Evolutionary conservation across 1,140 invertebrate genomes (phyloP).

Genomic region (Brachionus plicatilis): DNA sequence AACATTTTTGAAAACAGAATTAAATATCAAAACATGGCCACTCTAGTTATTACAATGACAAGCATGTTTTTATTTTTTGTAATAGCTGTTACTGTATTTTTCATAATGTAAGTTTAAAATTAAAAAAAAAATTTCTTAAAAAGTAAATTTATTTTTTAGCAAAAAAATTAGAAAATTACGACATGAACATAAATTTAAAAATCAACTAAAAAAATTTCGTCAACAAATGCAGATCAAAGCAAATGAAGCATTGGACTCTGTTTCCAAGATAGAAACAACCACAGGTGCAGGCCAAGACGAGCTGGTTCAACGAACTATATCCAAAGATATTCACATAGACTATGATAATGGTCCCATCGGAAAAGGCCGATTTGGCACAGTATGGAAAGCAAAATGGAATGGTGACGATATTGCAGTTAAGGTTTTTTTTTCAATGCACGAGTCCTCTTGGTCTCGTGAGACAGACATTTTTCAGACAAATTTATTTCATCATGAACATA

Average conservation of each 20-base stretch:
- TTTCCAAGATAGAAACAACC: background rate
- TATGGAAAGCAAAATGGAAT: slow-evolving; percentile 78
- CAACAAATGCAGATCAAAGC: background rate
- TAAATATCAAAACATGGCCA: background rate
- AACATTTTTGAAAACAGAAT: background rate
- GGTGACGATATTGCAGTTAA: slow-evolving; percentile 83
- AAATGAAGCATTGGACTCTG: background rate
- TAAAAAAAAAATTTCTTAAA: background rate
- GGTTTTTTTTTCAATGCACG: slow-evolving; percentile 79
- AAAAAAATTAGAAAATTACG: background rate
- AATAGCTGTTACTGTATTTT: background rate
- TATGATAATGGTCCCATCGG: slow-evolving; percentile 68
- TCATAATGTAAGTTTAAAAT: background rate
- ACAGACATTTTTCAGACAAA: slow-evolving; percentile 87
- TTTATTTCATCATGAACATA: slow-evolving; percentile 83
- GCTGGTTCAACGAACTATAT: slow-evolving; percentile 85
- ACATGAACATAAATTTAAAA: background rate
- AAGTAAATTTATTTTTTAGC: background rate
- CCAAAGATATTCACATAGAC: slow-evolving; percentile 86
- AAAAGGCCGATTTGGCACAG: slow-evolving; percentile 78
- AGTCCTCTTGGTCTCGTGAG: slow-evolving; percentile 78
- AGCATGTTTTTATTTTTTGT: background rate
- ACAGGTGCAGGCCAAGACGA: slow-evolving; percentile 67
- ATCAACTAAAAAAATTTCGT: background rate
- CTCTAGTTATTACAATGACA: background rate